Percentiles rank a stretch among this genome's conserved stretches.
Evolutionary conservation across 2,113 vertebrate species (phyloP).

Genomic region (Dissostichus mawsoni): DNA sequence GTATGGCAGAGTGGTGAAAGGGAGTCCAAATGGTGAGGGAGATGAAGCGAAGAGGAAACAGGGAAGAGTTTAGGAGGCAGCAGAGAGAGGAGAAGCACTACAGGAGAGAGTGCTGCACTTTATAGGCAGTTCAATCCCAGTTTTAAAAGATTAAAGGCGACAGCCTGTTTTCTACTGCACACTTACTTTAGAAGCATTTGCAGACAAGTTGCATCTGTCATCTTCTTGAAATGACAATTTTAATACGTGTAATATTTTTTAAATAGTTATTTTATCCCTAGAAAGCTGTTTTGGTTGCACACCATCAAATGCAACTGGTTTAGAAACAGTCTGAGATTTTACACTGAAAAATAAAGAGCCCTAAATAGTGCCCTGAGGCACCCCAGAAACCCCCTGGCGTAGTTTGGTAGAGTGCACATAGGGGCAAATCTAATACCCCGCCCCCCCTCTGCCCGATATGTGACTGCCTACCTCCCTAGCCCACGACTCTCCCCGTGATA

Average conservation of each 20-base stretch:
- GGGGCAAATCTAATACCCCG: not conserved
- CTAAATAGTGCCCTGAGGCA: not conserved
- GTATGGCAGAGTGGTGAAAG: slow-evolving; percentile 12
- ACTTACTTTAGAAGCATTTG: not conserved
- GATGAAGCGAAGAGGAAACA: not conserved
- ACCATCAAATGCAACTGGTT: not conserved
- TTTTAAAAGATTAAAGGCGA: slow-evolving; percentile 19
- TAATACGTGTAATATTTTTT: no score
- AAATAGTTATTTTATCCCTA: not conserved
- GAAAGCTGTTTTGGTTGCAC: not conserved
- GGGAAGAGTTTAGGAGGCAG: not conserved
- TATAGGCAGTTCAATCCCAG: not conserved
- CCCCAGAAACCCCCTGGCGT: not conserved
- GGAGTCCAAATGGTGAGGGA: slow-evolving; percentile 5
- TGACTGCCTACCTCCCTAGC: not conserved
- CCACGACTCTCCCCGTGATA: slow-evolving; percentile 80
- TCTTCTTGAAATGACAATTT: not conserved
- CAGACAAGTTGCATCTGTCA: not conserved
- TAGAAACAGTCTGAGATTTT: not conserved
- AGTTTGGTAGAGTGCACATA: not conserved
- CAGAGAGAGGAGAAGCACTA: not conserved
- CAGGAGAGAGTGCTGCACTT: not conserved
- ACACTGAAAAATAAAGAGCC: not conserved
- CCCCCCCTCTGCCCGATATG: slow-evolving; percentile 32
- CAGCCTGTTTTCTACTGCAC: not conserved